phyloP scores from a whole-genome alignment of 2,888 invertebrate genomes.

The Lottia gigantea region DNA sequence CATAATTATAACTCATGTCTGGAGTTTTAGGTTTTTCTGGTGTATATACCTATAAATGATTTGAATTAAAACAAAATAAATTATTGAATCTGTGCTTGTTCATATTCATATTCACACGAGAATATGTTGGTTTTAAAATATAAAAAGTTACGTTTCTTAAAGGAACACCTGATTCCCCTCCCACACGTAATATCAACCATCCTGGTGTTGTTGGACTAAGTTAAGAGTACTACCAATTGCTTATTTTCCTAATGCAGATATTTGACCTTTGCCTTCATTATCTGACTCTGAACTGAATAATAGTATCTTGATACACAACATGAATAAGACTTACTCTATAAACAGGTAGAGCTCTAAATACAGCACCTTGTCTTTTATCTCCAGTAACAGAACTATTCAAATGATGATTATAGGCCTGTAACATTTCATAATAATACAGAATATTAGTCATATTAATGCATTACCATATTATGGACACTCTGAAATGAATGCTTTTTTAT shows the following conservation, averaged over 20 bases:
- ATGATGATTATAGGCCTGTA: conserved; percentile 61
- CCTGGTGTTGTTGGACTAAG: no score
- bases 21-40: conserved; percentile 48
- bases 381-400: conserved; percentile 61
- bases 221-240: no score
- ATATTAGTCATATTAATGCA: no score
- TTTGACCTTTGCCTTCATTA: neutral
- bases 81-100: no score
- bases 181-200: neutral
- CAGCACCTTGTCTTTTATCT: conserved; percentile 60
- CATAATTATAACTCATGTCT: conserved; percentile 33
- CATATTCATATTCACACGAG: no score
- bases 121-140: neutral
- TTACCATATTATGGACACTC: no score
- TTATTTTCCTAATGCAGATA: no score
- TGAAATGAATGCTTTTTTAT: no score
- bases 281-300: no score
- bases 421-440: conserved; percentile 13
- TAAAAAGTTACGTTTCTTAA: neutral
- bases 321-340: conserved; percentile 53
- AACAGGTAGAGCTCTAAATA: conserved; percentile 64
- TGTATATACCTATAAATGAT: conserved; percentile 40
- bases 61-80: no score
- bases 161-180: neutral
- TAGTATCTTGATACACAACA: no score